Percentiles rank a stretch among this genome's conserved stretches.
Evolutionary conservation across 2,113 vertebrate species (phyloP).

Genomic region (Menidia beryllina): DNA sequence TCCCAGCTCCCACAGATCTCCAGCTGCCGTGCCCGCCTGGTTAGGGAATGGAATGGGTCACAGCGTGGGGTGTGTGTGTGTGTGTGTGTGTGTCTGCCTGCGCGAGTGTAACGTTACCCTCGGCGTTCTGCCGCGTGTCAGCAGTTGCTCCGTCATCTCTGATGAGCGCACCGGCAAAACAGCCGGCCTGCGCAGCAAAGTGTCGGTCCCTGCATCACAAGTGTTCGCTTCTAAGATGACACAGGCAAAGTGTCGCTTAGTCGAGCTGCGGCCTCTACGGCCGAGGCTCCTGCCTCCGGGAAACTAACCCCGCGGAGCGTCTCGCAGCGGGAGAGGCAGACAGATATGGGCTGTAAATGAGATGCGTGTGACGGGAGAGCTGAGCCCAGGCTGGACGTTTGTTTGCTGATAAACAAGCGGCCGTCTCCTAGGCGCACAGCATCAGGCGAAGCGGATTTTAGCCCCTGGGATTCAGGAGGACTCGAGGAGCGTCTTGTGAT

Average conservation of each 20-base stretch:
- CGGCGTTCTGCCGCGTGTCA: slow-evolving; percentile 62
- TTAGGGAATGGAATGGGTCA: slow-evolving; percentile 51
- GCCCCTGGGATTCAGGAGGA: slow-evolving; percentile 56
- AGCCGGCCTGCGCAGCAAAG: slow-evolving; percentile 23
- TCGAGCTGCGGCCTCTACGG: not conserved
- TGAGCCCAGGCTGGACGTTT: slow-evolving; percentile 24
- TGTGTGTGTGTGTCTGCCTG: slow-evolving; percentile 1
- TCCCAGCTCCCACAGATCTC: slow-evolving; percentile 63
- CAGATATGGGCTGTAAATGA: slow-evolving; percentile 7
- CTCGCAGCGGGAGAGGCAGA: not conserved
- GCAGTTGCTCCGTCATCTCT: slow-evolving; percentile 63
- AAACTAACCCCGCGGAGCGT: not conserved
- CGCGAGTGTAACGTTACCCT: slow-evolving; percentile 58
- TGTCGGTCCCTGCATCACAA: slow-evolving; percentile 38
- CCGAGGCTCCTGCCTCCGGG: too few relatives aligned
- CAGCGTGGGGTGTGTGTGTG: slow-evolving; percentile 6
- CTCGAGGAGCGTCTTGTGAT: slow-evolving; percentile 65
- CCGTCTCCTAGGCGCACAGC: slow-evolving; percentile 49
- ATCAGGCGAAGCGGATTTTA: slow-evolving; percentile 63
- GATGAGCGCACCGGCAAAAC: slow-evolving; percentile 36
- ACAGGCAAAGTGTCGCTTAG: not conserved
- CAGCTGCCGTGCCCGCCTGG: slow-evolving; percentile 65
- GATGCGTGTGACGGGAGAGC: slow-evolving; percentile 19
- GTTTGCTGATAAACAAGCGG: slow-evolving; percentile 64
- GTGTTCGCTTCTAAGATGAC: slow-evolving; percentile 38